These are phyloP conservation scores for Tretioscincus oriximinensis DNA, from an alignment of 2,113 vertebrate genomes.

Conservation along the genomic window DNA sequence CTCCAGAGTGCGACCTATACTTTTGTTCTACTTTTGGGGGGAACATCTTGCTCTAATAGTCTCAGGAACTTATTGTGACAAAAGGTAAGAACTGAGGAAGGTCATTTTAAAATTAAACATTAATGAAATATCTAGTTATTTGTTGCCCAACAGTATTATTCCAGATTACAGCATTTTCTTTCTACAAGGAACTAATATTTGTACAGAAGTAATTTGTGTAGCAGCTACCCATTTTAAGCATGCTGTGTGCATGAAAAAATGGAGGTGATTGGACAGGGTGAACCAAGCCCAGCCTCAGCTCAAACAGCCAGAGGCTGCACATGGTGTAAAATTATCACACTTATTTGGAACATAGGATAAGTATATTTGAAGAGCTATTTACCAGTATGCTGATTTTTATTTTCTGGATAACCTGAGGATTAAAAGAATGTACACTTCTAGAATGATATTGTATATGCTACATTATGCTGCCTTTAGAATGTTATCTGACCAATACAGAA, in stretches of 20 bases:
- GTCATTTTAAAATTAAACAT: no score
- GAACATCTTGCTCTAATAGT: not conserved
- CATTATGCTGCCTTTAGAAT: constrained; percentile 35
- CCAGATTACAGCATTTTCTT: no score
- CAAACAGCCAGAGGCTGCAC: not conserved
- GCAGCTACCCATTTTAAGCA: no score
- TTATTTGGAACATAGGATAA: not conserved
- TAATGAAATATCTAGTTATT: no score
- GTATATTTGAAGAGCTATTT: not conserved
- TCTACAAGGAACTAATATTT: no score
- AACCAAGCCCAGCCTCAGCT: no score
- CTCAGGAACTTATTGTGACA: not conserved
- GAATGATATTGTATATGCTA: not conserved
- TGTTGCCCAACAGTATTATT: not conserved
- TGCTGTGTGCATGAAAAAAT: no score
- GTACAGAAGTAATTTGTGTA: no score
- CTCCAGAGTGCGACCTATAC: not conserved
- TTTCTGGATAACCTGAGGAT: not conserved
- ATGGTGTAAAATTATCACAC: not conserved
- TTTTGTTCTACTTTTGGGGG: not conserved
- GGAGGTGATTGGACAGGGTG: no score
- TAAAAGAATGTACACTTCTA: constrained; percentile 23
- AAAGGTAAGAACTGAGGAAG: not conserved
- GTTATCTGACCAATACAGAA: constrained; percentile 28
- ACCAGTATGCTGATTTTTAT: not conserved